These are phyloP conservation scores for Nothocercus julius DNA, from an alignment of 2,113 vertebrate genomes.

Conservation along the genomic window DNA sequence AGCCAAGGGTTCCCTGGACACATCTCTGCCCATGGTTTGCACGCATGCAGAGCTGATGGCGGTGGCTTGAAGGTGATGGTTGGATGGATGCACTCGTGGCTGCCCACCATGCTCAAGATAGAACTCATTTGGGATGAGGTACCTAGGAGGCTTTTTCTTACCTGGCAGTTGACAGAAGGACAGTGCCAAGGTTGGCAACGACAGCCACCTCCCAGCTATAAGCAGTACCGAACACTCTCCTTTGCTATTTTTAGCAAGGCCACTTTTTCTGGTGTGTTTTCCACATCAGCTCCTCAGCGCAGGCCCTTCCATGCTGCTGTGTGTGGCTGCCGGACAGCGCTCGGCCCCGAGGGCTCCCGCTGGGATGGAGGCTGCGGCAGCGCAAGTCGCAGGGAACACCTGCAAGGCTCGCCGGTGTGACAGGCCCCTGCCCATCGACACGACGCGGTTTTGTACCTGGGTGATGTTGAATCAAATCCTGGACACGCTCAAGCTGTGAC, in stretches of 20 bases:
- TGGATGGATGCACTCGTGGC: neutral
- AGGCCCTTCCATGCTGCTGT: neutral
- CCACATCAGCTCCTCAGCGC: neutral
- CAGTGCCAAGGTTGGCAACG: neutral
- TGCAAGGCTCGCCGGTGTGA: fast-evolving
- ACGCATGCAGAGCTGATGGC: neutral
- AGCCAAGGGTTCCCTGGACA: neutral
- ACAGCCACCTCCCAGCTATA: neutral
- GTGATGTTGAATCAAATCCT: neutral
- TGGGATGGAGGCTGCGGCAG: fast-evolving
- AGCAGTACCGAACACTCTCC: fast-evolving
- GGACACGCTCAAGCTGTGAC: fast-evolving
- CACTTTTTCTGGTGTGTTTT: neutral
- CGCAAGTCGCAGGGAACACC: neutral
- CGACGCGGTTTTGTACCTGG: neutral
- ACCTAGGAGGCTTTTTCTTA: neutral
- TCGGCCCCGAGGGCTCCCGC: neutral
- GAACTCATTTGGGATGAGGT: neutral
- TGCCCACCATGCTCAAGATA: fast-evolving
- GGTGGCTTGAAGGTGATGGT: neutral
- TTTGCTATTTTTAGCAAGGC: neutral
- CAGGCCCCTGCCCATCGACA: fast-evolving
- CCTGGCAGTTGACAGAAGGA: neutral
- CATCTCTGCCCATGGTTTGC: neutral
- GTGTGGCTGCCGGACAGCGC: fast-evolving